phyloP scores from a whole-genome alignment of 2,113 vertebrate genomes.

The Cyprinodon brontotheroides region DNA sequence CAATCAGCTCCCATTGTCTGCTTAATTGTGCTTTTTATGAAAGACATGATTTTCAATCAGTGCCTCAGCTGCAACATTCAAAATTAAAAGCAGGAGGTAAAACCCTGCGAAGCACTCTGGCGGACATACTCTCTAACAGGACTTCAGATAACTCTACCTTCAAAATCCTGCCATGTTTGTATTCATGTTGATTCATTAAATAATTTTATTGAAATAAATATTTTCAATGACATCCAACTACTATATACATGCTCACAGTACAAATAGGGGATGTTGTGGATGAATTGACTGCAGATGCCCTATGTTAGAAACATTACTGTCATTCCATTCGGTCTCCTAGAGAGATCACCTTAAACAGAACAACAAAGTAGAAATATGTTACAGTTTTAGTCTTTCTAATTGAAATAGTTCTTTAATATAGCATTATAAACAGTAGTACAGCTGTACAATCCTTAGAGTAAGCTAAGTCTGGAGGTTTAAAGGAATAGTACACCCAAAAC shows the following conservation, averaged over 20 bases:
- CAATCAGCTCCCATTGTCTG: constrained; percentile 69
- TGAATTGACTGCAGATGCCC: too few species aligned
- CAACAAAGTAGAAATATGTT: too few species aligned
- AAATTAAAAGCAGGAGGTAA: constrained; percentile 14
- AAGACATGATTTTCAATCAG: constrained; percentile 63
- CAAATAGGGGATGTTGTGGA: too few species aligned
- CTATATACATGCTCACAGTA: background rate
- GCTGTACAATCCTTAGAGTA: too few species aligned
- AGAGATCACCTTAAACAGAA: too few species aligned
- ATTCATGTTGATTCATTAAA: background rate
- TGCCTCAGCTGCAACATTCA: constrained; percentile 17
- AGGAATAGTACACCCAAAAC: too few species aligned
- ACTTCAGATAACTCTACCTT: background rate
- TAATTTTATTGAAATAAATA: background rate
- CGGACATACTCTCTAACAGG: background rate
- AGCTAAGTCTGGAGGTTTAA: too few species aligned
- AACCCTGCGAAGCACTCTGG: background rate
- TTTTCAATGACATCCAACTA: background rate
- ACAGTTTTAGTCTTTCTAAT: too few species aligned
- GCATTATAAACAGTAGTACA: too few species aligned
- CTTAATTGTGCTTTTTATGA: constrained; percentile 68
- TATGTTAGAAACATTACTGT: too few species aligned
- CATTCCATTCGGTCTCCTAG: too few species aligned
- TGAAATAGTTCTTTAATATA: too few species aligned
- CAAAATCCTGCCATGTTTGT: background rate